phyloP scores from a whole-genome alignment of 2,888 invertebrate genomes.

The Junonia oenone region DNA sequence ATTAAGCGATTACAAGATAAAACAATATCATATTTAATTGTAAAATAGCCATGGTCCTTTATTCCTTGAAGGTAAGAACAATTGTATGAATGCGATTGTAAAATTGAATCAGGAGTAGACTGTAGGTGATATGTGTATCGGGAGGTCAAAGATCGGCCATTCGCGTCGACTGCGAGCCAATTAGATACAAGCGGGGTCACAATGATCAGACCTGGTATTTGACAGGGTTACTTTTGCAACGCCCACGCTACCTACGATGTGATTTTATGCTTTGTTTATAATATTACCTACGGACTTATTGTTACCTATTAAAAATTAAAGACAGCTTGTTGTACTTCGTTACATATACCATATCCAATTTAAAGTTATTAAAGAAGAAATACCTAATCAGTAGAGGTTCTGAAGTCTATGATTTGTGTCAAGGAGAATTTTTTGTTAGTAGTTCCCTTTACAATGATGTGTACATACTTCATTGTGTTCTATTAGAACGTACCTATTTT shows the following conservation, averaged over 20 bases:
- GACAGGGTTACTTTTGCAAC: constrained; percentile 53
- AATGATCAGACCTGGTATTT: constrained; percentile 50
- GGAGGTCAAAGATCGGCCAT: constrained; percentile 71
- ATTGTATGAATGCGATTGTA: constrained; percentile 21
- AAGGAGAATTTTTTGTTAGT: too few relatives aligned
- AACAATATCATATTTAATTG: background rate
- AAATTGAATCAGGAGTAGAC: constrained; percentile 39
- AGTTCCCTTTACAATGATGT: too few relatives aligned
- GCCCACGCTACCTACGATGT: constrained; percentile 42
- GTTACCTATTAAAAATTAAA: too few relatives aligned
- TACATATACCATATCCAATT: too few relatives aligned
- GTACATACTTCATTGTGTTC: too few relatives aligned
- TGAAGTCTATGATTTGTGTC: too few relatives aligned
- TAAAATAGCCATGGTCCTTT: background rate
- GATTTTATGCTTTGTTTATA: background rate
- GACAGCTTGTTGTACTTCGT: too few relatives aligned
- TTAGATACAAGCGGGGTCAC: constrained; percentile 63
- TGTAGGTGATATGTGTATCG: constrained; percentile 63
- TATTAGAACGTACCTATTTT: too few relatives aligned
- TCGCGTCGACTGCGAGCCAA: constrained; percentile 57
- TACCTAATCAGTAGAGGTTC: too few relatives aligned
- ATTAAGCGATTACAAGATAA: background rate
- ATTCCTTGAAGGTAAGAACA: constrained; percentile 1
- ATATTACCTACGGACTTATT: too few relatives aligned
- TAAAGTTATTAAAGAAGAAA: too few relatives aligned